Base-by-base conservation (phyloP, 1,140 invertebrate genomes). In the Polyergus mexicanus region DNA sequence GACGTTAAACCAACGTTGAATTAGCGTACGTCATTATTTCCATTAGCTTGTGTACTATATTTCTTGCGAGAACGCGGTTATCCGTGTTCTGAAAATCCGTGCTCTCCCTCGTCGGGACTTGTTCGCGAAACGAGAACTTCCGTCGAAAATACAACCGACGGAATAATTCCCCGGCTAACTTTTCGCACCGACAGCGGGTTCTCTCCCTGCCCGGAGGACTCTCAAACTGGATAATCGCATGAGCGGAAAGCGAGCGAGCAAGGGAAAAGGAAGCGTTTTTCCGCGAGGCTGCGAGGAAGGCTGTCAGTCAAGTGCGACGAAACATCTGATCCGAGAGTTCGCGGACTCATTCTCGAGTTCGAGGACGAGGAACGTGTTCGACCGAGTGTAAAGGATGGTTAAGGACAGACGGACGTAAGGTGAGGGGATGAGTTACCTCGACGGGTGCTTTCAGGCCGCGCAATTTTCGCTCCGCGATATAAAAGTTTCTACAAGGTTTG, bases 401-500 rank as follows among this genome's bases (percentile, higher is more conserved):
- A 88, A 90, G 89, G 81, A 90, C 83, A 63, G 85, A 62, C 78
- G 89, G 72, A 62, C 44, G 75, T 68, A 56, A 47, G 71, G 81
- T n/a, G n/a, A 81, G 86, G 86, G 75, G 81, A 85, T 66, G 86
- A 90, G 83, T 89, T 90, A 88, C 78, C 44, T 71, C 69, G 75
- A 13, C 41, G 19, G 22, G 38, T 74, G 86, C 88, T 90, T 86
- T 86, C 76, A 84, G 77, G 60, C 65, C 19, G 35, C 51, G 77
- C 84, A 90, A 91, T 91, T 91, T 92, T 92, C 91, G 84, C 83
- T 87, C 84, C 65, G 35, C 72, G 87, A 87, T 91, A 80, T 75
- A 63, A 88, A 92, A 92, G 84, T 92, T 92, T 92, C 89, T 91
- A 92, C 92, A 90, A 92, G 86, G 81, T 92, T 92, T 89, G 89